Base-by-base conservation (phyloP, 2,113 vertebrate genomes). In the Thryonomys swinderianus region DNA sequence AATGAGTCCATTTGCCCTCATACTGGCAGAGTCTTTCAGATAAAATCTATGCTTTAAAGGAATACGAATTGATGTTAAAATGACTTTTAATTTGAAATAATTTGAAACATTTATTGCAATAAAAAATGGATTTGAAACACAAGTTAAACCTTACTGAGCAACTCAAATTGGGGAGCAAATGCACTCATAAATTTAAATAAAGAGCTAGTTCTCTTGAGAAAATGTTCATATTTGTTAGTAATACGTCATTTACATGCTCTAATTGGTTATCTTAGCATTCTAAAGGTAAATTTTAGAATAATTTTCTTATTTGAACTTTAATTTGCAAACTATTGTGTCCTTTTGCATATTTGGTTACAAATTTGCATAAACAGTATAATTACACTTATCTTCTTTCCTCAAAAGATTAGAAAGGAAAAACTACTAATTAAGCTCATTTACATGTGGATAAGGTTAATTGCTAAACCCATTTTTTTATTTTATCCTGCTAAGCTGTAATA, bases 341-440 rank as follows among this genome's bases (percentile, higher is more conserved):
- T 98, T 98, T 98, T 98, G 90, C 86, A 95, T 97, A 97, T 97
- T 97, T 98, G 96, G 91, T 96, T 93, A 96, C 4, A 95, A 96
- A 97, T 98, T 98, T 98, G 96, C 97, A 98, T 98, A 97, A 98
- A 97, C 85, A 98, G 95, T 94, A 90, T 89, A 97, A 95, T 91
- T 98, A 96, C 59, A 96, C 97, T 97, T 97, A 98, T 97, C 97
- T 96, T 30, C 93, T 96, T 98, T 98, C 83, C 97, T 93, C 96
- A 95, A 97, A 97, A 98, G 97, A 98, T 97, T 98, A 95, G 66
- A 92, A 97, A 96, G 74, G 87, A 93, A 97, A 98, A 98, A 97
- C 93, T 96, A 96, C 76, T 97, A 98, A 98, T 98, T 98, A 98
- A 98, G 97, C 94, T 97, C 92, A 98, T 98, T 98, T 97, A 93